phyloP scores from a whole-genome alignment of 2,113 vertebrate genomes.

The Pitta sordida region DNA sequence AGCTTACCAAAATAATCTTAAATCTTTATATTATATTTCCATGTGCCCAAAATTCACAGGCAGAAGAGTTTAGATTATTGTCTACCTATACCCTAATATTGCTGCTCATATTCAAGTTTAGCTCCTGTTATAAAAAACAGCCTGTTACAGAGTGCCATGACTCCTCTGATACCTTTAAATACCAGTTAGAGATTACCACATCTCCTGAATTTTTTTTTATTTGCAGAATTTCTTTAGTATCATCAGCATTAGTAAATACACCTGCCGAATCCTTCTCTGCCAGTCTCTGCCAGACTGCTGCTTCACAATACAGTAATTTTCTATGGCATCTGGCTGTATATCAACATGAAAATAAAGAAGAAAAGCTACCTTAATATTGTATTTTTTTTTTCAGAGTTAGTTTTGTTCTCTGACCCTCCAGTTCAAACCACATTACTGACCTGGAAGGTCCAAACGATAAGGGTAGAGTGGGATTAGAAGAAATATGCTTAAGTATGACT shows the following conservation, averaged over 20 bases:
- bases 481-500: not conserved
- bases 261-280: not conserved
- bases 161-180: not conserved
- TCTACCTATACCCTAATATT: not conserved
- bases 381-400: rapidly evolving
- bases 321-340: not conserved
- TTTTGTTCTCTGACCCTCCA: not conserved
- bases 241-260: not conserved
- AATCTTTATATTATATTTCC: not conserved
- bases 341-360: not conserved
- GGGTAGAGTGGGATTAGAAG: not conserved
- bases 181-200: not conserved
- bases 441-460: not conserved
- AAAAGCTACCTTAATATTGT: not conserved
- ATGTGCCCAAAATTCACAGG: not conserved
- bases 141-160: not conserved
- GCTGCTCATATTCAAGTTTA: not conserved
- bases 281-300: not conserved
- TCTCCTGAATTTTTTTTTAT: not conserved
- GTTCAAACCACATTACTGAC: not conserved
- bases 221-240: not conserved
- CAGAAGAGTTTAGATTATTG: not conserved
- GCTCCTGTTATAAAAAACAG: not conserved
- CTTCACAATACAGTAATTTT: not conserved
- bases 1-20: not conserved